Percentiles rank a stretch among this genome's conserved stretches.
phyloP scores from a whole-genome alignment of 2,888 invertebrate species.

The Yponomeuta sedellus region DNA sequence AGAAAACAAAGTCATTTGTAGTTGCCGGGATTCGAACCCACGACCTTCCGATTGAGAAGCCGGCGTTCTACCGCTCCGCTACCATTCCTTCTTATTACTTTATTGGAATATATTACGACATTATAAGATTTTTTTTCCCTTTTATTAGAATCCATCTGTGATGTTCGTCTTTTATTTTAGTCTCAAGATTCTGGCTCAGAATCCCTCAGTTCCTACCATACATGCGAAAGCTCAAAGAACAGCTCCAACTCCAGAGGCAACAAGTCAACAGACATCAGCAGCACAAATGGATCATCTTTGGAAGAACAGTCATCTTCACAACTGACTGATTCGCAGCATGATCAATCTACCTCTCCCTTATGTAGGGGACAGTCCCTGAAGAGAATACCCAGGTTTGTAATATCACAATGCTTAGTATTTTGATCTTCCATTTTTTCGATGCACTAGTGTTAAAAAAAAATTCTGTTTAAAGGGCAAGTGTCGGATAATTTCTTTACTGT shows the following conservation, averaged over 20 bases:
- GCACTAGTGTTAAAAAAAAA: too few relatives aligned
- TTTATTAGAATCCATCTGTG: too few relatives aligned
- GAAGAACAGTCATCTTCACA: slow-evolving; percentile 62
- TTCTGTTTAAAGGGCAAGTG: too few relatives aligned
- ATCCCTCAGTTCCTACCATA: slow-evolving; percentile 61
- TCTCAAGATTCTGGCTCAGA: slow-evolving; percentile 58
- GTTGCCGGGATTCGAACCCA: too few relatives aligned
- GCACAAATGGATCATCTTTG: slow-evolving; percentile 53
- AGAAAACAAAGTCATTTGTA: too few relatives aligned
- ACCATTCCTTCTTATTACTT: not conserved
- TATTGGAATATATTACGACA: not conserved
- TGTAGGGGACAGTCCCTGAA: slow-evolving; percentile 72
- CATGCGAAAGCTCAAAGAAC: slow-evolving; percentile 66
- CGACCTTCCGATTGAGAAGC: too few relatives aligned
- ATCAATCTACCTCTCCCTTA: slow-evolving; percentile 74
- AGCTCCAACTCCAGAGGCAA: slow-evolving; percentile 54
- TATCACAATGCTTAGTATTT: not conserved
- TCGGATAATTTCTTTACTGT: too few relatives aligned
- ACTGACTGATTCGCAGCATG: slow-evolving; percentile 64
- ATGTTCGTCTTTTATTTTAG: slow-evolving; percentile 30
- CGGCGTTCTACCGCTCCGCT: too few relatives aligned
- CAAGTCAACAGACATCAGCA: slow-evolving; percentile 69
- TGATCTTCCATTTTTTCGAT: not conserved
- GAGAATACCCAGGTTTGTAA: slow-evolving; percentile 62
- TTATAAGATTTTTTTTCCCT: too few relatives aligned